A percentile compares a stretch with the other conserved stretches of the same genome.
These are phyloP conservation scores for Carcharodon carcharias DNA, from an alignment of 2,797 vertebrate species.

Conservation along the genomic window DNA sequence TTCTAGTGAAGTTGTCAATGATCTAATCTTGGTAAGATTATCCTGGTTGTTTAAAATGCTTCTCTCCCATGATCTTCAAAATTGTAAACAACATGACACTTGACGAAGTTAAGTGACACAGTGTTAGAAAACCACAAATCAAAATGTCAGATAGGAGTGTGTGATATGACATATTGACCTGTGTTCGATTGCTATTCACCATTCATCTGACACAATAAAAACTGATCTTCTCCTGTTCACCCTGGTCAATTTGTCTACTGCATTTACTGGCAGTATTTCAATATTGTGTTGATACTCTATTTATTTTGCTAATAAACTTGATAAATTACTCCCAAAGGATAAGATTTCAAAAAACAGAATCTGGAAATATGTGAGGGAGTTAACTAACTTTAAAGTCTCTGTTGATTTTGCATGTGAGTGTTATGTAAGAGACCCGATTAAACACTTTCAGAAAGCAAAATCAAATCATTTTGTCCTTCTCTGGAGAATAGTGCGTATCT, in stretches of 20 bases:
- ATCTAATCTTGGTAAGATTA: conserved; percentile 30
- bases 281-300: background rate
- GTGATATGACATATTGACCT: background rate
- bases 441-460: background rate
- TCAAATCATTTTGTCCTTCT: background rate
- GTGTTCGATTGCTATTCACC: background rate
- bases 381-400: background rate
- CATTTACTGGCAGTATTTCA: background rate
- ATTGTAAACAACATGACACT: conserved; percentile 22
- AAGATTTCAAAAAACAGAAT: background rate
- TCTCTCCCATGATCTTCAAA: background rate
- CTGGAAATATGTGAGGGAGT: background rate
- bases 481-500: background rate
- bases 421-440: background rate
- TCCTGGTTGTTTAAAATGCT: background rate
- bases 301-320: conserved; percentile 21
- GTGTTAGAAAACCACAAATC: conserved; percentile 21
- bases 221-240: background rate
- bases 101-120: conserved; percentile 23
- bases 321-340: background rate
- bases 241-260: background rate
- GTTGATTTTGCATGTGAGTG: background rate
- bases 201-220: background rate
- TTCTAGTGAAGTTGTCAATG: background rate
- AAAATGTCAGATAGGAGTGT: conserved; percentile 13